Base-by-base conservation (phyloP, 2,113 vertebrate species). In the Pithys albifrons region DNA sequence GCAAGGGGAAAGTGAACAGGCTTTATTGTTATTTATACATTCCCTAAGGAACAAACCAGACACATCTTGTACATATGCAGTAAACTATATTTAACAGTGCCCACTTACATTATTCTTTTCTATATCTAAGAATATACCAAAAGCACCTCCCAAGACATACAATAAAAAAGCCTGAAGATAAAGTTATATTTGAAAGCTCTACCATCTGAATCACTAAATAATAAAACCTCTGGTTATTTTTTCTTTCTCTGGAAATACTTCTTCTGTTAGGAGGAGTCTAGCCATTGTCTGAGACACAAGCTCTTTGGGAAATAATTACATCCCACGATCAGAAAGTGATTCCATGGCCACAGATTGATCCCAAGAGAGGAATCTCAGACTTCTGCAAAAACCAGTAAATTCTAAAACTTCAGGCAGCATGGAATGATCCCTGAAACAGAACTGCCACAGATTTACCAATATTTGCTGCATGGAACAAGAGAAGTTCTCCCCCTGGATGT, bases 11-110 rank as follows among this genome's bases (percentile, higher is more conserved):
- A 82, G 78, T 39, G 71, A 91, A 92, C 87, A 91, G 76, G 54
- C 37, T 85, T 89, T 87, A 78, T 27, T 71, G 58, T 71, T 97
- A 94, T 85, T 91, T 91, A 91, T 94, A 80, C 52, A 87, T 52
- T 54, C 65, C 57, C 71, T 61, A 45, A 16, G 71, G 87, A 86
- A 92, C 64, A 87, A 91, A 89, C 41, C 18, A 81, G 73, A 77
- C 78, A 74, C 41, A 67, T 82, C 62, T 90, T 54, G 72, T 62
- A 81, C 49, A 72, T 59, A 62, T 35, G 46, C 72, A 86, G 84
- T 75, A 84, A 89, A 72, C 83, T 80, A 49, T 28, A 82, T 87
- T 95, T 78, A 95, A 92, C 57, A 48, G 79, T 29, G 73, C 24
- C 65, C 93, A 58, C 59, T 91, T 76, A 82, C 11, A 57, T 84